Conservation (phyloP, 2,888 invertebrate genomes). For the Timema cristinae region DNA sequence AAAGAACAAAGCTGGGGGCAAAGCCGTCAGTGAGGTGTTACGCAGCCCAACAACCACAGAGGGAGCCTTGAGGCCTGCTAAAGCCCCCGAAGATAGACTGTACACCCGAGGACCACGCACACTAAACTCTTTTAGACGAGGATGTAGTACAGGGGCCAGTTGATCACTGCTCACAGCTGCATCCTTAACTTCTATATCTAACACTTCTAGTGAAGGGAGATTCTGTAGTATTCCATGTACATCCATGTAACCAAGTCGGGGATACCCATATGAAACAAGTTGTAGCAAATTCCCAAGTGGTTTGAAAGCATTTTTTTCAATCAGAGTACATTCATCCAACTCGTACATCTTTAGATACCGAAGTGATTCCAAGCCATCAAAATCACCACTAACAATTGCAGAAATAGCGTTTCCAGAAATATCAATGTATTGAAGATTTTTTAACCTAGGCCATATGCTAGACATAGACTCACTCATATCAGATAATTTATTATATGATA, state of each 20-base stretch:
- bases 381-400: constrained; percentile 70
- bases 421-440: constrained; percentile 68
- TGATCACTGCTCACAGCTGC: constrained; percentile 76
- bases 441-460: constrained; percentile 64
- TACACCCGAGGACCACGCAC: constrained; percentile 70
- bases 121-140: constrained; percentile 68
- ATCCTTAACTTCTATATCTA: constrained; percentile 86
- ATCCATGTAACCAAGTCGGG: constrained; percentile 77
- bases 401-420: constrained; percentile 80
- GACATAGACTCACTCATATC: constrained; percentile 59
- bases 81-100: constrained; percentile 74
- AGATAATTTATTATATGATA: constrained; percentile 66
- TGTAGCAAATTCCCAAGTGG: constrained; percentile 64
- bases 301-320: constrained; percentile 79
- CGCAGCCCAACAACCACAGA: constrained; percentile 67
- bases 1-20: constrained; percentile 80
- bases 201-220: constrained; percentile 65
- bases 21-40: constrained; percentile 71
- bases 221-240: constrained; percentile 78
- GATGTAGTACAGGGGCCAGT: constrained; percentile 72
- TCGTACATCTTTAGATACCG: constrained; percentile 58
- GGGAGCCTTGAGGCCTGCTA: constrained; percentile 75
- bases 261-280: constrained; percentile 69
- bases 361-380: constrained; percentile 62
- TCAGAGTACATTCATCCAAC: constrained; percentile 64